These are phyloP conservation scores for Leucania comma DNA, from an alignment of 2,888 invertebrate species.

Conservation along the genomic window DNA sequence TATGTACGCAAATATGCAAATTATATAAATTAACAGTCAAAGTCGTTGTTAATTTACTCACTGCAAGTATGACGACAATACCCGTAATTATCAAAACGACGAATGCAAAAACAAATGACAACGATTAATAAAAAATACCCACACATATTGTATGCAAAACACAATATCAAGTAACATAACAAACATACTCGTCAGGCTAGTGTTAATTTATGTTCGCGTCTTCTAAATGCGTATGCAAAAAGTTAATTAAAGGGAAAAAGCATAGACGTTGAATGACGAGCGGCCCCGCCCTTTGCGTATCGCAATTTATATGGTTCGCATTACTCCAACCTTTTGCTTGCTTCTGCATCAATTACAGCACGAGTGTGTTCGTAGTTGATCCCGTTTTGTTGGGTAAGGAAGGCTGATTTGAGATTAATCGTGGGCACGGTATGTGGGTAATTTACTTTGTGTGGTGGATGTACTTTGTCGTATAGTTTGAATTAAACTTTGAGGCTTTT, in stretches of 20 bases:
- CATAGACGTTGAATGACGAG: constrained; percentile 83
- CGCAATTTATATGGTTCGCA: constrained; percentile 82
- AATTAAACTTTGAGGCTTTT: not conserved
- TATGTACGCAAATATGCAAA: no score
- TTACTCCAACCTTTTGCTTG: constrained; percentile 81
- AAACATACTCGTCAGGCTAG: constrained; percentile 52
- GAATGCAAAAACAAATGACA: constrained; percentile 34
- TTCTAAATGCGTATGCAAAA: constrained; percentile 74
- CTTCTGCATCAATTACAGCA: constrained; percentile 74
- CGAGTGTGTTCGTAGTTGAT: constrained; percentile 55
- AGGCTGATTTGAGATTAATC: constrained; percentile 48
- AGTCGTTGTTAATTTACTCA: no score
- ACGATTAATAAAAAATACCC: constrained; percentile 34
- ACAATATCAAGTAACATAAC: constrained; percentile 29
- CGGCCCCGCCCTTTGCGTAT: constrained; percentile 81
- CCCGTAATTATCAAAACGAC: not conserved
- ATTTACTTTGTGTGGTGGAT: constrained; percentile 13
- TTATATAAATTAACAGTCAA: no score
- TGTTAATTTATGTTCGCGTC: constrained; percentile 61
- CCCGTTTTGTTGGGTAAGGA: constrained; percentile 50
- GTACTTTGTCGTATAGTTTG: not conserved
- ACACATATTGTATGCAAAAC: constrained; percentile 48
- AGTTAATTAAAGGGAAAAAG: constrained; percentile 84
- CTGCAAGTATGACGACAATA: not conserved
- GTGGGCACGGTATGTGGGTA: constrained; percentile 14